phyloP scores from a whole-genome alignment of 2,888 invertebrate species.

The Aphodius granarius region DNA sequence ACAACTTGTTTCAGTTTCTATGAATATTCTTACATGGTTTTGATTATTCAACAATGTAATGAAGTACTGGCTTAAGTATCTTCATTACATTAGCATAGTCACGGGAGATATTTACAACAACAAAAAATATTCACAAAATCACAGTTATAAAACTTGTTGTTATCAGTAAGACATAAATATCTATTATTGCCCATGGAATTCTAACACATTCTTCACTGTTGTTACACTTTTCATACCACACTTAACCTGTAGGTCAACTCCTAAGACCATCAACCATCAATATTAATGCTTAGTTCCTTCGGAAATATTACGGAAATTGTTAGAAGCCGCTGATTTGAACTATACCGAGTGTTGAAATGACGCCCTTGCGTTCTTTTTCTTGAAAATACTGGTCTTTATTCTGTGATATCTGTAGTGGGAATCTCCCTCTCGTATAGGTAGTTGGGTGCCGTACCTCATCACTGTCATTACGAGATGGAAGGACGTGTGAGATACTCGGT shows the following conservation, averaged over 20 bases:
- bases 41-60: background rate
- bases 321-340: background rate
- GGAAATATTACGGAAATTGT: background rate
- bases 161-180: too few relatives aligned
- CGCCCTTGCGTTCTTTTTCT: background rate
- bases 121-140: too few relatives aligned
- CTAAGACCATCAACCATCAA: background rate
- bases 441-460: conserved; percentile 1
- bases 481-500: conserved; percentile 8
- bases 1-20: background rate
- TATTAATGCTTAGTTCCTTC: background rate
- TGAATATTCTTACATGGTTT: background rate
- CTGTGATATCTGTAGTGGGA: background rate
- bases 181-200: background rate
- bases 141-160: too few relatives aligned
- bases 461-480: conserved; percentile 9
- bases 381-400: background rate
- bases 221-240: background rate
- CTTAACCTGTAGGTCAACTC: background rate
- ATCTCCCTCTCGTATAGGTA: background rate
- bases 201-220: background rate
- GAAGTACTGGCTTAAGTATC: background rate
- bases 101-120: too few relatives aligned
- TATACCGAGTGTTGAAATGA: background rate
- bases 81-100: background rate